Conservation (phyloP, 2,797 vertebrate species). For the Mormyrus proboscirostris region DNA sequence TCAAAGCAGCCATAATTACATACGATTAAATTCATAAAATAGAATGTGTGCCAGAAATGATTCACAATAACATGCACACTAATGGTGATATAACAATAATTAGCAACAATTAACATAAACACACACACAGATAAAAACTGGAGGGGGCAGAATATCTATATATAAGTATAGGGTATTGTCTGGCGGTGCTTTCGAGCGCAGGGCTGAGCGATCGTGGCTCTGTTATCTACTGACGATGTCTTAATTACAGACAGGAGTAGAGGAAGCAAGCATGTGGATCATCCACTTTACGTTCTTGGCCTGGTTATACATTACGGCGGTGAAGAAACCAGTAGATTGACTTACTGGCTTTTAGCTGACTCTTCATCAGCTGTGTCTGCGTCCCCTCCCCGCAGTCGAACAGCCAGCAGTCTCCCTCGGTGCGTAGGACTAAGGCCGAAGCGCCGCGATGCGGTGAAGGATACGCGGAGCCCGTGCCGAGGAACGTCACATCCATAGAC, state of each 20-base stretch:
- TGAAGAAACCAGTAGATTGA: neutral
- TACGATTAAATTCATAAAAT: neutral
- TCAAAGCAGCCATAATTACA: neutral
- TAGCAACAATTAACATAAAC: neutral
- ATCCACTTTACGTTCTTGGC: neutral
- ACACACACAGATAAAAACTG: neutral
- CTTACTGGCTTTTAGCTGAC: slow-evolving; percentile 74
- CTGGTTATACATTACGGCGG: neutral
- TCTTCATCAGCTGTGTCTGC: slow-evolving; percentile 87
- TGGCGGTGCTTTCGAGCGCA: neutral
- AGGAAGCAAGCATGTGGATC: neutral
- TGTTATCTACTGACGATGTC: neutral
- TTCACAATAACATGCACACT: neutral
- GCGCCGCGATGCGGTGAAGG: slow-evolving; percentile 78
- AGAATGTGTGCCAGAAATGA: neutral
- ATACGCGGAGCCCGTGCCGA: slow-evolving; percentile 82
- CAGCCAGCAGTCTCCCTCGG: slow-evolving; percentile 82
- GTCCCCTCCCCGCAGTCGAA: slow-evolving; percentile 96
- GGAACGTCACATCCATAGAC: slow-evolving; percentile 85
- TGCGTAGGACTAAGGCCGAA: slow-evolving; percentile 75
- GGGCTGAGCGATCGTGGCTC: neutral
- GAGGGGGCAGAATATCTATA: no score
- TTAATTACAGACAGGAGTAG: neutral
- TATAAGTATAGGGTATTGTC: no score
- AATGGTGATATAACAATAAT: neutral